Percentiles rank a stretch among this genome's conserved stretches.
phyloP scores from a whole-genome alignment of 2,797 vertebrate species.

The Heliangelus exortis region DNA sequence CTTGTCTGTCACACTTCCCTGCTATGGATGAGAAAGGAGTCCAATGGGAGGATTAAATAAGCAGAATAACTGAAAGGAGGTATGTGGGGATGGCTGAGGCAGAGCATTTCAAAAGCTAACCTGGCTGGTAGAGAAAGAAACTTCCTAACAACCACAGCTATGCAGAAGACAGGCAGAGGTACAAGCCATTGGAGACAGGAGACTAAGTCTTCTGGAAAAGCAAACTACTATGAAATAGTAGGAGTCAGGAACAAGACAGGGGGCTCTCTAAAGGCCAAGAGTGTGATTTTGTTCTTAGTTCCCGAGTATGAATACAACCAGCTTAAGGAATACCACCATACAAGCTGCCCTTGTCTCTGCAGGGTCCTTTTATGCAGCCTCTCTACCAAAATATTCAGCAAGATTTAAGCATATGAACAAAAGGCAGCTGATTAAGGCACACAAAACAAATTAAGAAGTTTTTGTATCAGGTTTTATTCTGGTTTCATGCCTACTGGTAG shows the following conservation, averaged over 20 bases:
- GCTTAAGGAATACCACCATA: neutral
- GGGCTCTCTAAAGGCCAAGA: neutral
- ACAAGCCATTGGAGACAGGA: neutral
- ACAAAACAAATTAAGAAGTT: neutral
- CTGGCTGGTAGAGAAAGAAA: neutral
- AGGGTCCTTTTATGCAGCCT: neutral
- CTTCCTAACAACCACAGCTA: neutral
- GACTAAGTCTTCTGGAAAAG: neutral
- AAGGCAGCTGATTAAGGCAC: neutral
- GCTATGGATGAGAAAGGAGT: neutral
- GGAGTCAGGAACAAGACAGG: neutral
- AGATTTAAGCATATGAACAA: neutral
- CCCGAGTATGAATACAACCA: neutral
- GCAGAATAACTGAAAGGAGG: neutral
- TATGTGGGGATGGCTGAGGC: neutral
- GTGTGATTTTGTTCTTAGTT: neutral
- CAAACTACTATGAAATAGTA: neutral
- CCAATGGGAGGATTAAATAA: constrained; percentile 18
- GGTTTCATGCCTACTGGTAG: neutral
- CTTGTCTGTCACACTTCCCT: constrained; percentile 38
- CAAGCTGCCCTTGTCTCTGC: neutral
- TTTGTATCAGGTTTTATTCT: neutral
- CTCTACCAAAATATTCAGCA: neutral
- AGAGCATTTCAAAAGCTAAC: neutral
- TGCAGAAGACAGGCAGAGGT: neutral